Percentiles rank a stretch among this genome's conserved stretches.
Conservation (phyloP, 2,113 vertebrate species). For the Sapayoa aenigma region DNA sequence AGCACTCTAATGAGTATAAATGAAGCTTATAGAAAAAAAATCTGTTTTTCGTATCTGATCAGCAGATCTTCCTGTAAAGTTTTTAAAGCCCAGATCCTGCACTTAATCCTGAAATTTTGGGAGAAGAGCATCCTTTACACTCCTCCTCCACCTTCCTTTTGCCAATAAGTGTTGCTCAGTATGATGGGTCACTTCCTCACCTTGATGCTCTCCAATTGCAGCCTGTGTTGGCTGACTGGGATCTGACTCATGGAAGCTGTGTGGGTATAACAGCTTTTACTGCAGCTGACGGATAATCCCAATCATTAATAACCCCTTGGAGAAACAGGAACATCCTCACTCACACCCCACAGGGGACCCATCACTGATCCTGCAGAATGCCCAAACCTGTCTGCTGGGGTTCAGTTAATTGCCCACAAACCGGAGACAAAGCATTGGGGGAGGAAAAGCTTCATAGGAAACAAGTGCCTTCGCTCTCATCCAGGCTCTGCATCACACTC, state of each 20-base stretch:
- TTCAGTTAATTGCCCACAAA: neutral
- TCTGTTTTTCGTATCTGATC: slow-evolving; percentile 19
- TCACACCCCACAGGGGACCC: accelerated
- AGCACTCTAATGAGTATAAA: slow-evolving; percentile 53
- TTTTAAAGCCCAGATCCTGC: neutral
- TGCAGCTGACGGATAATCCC: slow-evolving; percentile 66
- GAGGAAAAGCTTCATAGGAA: neutral
- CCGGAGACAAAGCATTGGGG: neutral
- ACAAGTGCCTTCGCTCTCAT: neutral
- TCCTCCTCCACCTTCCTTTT: neutral
- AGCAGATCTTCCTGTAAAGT: neutral
- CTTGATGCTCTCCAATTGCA: slow-evolving; percentile 45
- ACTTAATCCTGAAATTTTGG: neutral
- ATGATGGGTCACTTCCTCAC: neutral
- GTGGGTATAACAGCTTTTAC: slow-evolving; percentile 75
- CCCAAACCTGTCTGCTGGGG: neutral
- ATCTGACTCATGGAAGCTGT: slow-evolving; percentile 67
- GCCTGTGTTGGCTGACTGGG: slow-evolving; percentile 56
- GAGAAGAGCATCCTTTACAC: neutral
- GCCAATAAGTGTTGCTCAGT: neutral
- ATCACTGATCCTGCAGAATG: neutral
- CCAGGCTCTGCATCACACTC: neutral
- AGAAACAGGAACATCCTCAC: neutral
- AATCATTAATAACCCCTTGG: neutral
- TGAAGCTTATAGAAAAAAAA: slow-evolving; percentile 40